Evolutionary conservation across 2,888 invertebrate genomes (phyloP), one percentile per base, ranked within the genome.

Genomic region (Pegoplata infirma): DNA sequence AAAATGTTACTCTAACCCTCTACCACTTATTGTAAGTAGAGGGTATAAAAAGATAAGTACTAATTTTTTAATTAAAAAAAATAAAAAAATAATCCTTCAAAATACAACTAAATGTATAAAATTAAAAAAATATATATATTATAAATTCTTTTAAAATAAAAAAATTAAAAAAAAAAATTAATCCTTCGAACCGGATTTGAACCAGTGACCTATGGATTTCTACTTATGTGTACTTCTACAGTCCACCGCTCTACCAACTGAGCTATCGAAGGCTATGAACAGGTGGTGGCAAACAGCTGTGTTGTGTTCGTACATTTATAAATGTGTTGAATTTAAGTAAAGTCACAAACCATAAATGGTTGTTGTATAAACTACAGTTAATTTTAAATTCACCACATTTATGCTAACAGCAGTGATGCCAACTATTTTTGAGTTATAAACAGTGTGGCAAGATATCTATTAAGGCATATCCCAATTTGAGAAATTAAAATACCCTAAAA

Each of bases 141-240:
- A 14, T 5, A 28, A 16, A n/a, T n/a, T n/a, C n/a, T n/a, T n/a
- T n/a, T n/a, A n/a, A n/a, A n/a, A n/a, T n/a, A n/a, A n/a, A n/a
- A n/a, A n/a, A n/a, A 28, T n/a, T 8, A 25, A 1, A 5, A 25
- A 61, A 44, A 64, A 58, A 53, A 59, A 23, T 71, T 40, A 59
- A 36, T 53, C 61, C 91, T 91, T 92, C 91, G 92, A 92, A 91
- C 92, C 91, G 92, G 92, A 92, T 92, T 92, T 92, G 92, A 92
- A 92, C 92, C 92, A 92, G 92, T 91, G 92, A 92, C 92, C 92
- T 92, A 92, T 92, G 92, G 92, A 92, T 92, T 80, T 84, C 87
- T 84, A 80, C 44, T 14, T n/a, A n/a, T 44, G 44, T 16, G n/a
- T 4, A 21, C 36, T 16, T 81, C 84, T 85, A 86, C 85, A 86